Base-by-base conservation (phyloP, 2,888 invertebrate genomes). In the Netelia virgata region DNA sequence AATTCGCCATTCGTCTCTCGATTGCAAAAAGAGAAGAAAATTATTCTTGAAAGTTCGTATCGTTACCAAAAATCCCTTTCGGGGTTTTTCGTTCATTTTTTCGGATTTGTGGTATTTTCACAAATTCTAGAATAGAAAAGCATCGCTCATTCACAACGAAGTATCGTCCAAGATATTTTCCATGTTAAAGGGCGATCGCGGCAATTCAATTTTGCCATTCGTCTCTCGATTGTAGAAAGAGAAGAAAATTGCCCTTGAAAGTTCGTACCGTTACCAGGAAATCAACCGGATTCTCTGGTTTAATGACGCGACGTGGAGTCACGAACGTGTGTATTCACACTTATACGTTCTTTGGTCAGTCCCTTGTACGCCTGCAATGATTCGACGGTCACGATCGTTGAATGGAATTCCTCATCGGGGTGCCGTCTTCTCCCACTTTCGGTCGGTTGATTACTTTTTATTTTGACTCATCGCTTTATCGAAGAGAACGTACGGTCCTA, bases 401-500 rank as follows among this genome's bases (percentile, higher is more conserved):
- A 53, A 53, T 55, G n/a, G 36, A 36, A 57, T 61, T 66, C 73
- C 43, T 57, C 53, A 20, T 18, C 28, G 57, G 47, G 10, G 50
- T 28, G 41, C 18, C 14, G 59, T 50, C 16, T 68, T 68, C 72
- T 73, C 66, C 53, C 47, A 16, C 59, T 18, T 50, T 36, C 8
- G 6, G 3, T 36, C 36, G 36, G 36, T 36, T 36, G 36, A 36
- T 36, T 36, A 36, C 36, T 36, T 36, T 36, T 36, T 36, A 6
- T 43, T 41, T 73, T 76, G 82, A 77, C 72, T 77, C 73, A 68
- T 82, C 55, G 50, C 57, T 76, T 55, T 36, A 36, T 20, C 41
- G 41, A 20, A 23, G 47, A 11, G 43, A 59, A 57, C 59, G 55
- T 59, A 61, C 20, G 11, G 18, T 16, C 47, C 47, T 36, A 36